Evolutionary conservation across 2,888 invertebrate species (phyloP), one percentile per base, ranked within the genome.

Genomic region (Alloscopus bannaensis): DNA sequence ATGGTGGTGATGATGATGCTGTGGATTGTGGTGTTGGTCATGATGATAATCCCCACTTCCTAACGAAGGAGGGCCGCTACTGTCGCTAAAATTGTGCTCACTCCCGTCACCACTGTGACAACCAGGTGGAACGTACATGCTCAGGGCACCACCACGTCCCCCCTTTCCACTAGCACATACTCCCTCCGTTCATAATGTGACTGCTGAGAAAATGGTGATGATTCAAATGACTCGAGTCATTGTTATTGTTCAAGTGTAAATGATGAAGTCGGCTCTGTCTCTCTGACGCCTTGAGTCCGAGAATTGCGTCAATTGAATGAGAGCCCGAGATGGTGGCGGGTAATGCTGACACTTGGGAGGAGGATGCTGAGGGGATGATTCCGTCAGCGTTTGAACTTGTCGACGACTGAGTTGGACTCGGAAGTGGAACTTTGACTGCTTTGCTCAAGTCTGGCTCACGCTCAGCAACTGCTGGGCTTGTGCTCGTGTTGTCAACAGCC

Each of bases 401-500:
- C 24, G 78, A 78, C 28, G 79, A 66, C n/a, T 65, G 64, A 16
- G 66, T 66, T 26, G 71, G 80, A 69, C 75, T 79, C 22, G 75
- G 72, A 69, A 66, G 69, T 11, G 77, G 55, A 16, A 71, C 69
- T 80, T 60, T 73, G 40, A 68, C 79, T 71, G 31, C 65, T 29
- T 69, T 70, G 47, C 80, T 83, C 22, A 83, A 68, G 72, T 84
- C 83, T 42, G 81, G 65, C 40, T 84, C 83, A 68, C 76, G 80
- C 42, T 85, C 83, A 77, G 83, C 83, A 20, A 81, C 84, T 57
- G 83, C 83, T 50, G 83, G 82, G 57, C 84, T 84, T 47, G 68
- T 81, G 29, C 79, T 82, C 18, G 80, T 80, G 65, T 81, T 86
- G 66, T 86, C 86, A 45, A 86, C 86, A 20, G 84, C 86, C 86